These are phyloP conservation scores for Pemphredon lugubris DNA, from an alignment of 2,888 invertebrate species.

Conservation along the genomic window DNA sequence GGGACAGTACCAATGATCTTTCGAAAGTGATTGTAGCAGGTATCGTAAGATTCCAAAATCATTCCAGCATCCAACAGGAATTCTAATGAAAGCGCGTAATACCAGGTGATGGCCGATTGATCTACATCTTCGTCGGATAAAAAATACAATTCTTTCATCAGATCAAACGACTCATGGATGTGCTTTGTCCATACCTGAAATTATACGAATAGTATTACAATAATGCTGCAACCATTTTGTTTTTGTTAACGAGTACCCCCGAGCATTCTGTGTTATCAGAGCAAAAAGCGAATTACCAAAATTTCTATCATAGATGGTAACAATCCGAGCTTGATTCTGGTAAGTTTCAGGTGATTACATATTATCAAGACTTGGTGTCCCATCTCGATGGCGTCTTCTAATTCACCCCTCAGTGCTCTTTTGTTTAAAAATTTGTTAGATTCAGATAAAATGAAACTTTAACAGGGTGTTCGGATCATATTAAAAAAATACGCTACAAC, in stretches of 20 bases:
- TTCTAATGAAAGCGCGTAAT: conserved; percentile 84
- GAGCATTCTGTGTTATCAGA: no score
- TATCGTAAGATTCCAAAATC: conserved; percentile 81
- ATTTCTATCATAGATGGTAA: conserved; percentile 68
- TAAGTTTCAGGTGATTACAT: conserved; percentile 54
- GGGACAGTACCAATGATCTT: conserved; percentile 65
- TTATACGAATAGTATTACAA: no score
- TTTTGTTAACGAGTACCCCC: no score
- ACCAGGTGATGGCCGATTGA: conserved; percentile 80
- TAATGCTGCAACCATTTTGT: no score
- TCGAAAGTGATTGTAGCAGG: conserved; percentile 81
- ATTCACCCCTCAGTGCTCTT: conserved; percentile 65
- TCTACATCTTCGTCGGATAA: conserved; percentile 71
- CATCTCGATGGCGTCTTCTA: conserved; percentile 57
- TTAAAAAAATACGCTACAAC: no score
- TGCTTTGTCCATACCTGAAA: conserved; percentile 77
- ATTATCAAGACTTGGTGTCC: conserved; percentile 67
- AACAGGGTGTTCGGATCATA: no score
- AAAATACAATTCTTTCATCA: conserved; percentile 78
- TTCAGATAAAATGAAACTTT: no score
- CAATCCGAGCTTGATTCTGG: conserved; percentile 53
- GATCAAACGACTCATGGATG: conserved; percentile 82
- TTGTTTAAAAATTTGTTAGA: background rate
- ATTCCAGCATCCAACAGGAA: conserved; percentile 84
- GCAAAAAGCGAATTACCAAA: no score